Conservation (phyloP, 2,797 vertebrate genomes). For the Tamandua tetradactyla region DNA sequence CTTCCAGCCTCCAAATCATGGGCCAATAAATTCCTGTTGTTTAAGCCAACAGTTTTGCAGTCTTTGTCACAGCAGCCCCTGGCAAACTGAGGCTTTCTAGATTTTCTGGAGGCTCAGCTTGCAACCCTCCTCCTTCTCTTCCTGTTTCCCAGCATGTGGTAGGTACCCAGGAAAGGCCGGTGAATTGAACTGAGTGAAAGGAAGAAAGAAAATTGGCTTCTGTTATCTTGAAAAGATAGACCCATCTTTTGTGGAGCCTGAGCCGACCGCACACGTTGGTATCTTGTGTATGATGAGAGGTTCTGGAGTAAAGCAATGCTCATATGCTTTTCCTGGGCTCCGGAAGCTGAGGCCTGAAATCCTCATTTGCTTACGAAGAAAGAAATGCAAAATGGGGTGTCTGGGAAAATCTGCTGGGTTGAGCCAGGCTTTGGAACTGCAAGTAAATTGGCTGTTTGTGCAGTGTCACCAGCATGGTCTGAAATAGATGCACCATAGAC, state of each 20-base stretch:
- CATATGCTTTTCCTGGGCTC: fast-evolving
- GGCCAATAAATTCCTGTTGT: too few species aligned
- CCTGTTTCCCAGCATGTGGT: background rate
- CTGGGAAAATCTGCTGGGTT: background rate
- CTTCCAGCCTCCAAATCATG: too few species aligned
- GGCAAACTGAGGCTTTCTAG: background rate
- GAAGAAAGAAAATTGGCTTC: background rate
- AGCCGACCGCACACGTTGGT: background rate
- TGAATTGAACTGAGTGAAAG: background rate
- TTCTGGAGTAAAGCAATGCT: background rate
- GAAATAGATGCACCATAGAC: background rate
- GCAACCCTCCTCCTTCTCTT: background rate
- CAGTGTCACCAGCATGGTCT: background rate
- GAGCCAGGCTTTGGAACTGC: background rate
- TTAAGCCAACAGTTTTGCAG: too few species aligned
- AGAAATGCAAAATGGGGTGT: background rate
- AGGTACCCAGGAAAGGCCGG: background rate
- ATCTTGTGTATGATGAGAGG: too few species aligned
- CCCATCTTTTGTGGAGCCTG: background rate
- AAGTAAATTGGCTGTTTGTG: background rate
- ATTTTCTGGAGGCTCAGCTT: background rate
- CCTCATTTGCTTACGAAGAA: background rate
- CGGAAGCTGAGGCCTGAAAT: background rate
- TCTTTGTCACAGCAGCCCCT: too few species aligned
- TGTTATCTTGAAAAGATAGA: background rate